Base-by-base conservation (phyloP, 2,888 invertebrate species). In the Panzeria rudis region DNA sequence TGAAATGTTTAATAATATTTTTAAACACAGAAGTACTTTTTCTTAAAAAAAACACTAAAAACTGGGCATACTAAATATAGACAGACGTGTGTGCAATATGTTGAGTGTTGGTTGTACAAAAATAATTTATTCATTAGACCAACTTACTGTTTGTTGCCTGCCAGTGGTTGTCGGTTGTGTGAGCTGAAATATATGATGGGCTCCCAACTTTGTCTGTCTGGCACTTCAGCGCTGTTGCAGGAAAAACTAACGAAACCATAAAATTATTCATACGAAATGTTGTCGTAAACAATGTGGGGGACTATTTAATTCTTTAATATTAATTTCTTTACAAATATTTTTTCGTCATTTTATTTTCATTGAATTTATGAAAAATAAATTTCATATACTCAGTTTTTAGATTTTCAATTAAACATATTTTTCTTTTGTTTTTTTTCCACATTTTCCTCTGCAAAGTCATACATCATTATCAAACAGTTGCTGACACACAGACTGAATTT, bases 41-140 rank as follows among this genome's bases (percentile, higher is more conserved):
- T 56, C 47, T 68, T 68, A 32, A 41, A 52, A 38, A 20, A 44
- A 13, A 29, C 29, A 29, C 2, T 54, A 71, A 13, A 68, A 50
- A 59, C 29, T 69, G n/a, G 44, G 75, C 69, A 79, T 71, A 73
- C 52, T 68, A 75, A 54, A 75, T 47, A 66, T 54, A 56, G 76
- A 75, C 54, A 76, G 72, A 86, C 83, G 76, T 64, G 79, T 79
- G 72, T n/a, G 44, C 84, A 79, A 64, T 78, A 69, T 73, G 83
- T 75, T 69, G 61, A 64, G 54, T 62, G 50, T 47, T 56, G 59
- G 66, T 29, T 72, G 80, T 66, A 72, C 56, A 25, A 52, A 80
- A 76, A 76, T 80, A 84, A 84, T 84, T 84, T 84, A 84, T 84
- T 84, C 84, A 84, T 84, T 81, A 81, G 84, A 77, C 81, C 83